Evolutionary conservation across 1,140 invertebrate species (phyloP).

Genomic region (Cydia amplana): DNA sequence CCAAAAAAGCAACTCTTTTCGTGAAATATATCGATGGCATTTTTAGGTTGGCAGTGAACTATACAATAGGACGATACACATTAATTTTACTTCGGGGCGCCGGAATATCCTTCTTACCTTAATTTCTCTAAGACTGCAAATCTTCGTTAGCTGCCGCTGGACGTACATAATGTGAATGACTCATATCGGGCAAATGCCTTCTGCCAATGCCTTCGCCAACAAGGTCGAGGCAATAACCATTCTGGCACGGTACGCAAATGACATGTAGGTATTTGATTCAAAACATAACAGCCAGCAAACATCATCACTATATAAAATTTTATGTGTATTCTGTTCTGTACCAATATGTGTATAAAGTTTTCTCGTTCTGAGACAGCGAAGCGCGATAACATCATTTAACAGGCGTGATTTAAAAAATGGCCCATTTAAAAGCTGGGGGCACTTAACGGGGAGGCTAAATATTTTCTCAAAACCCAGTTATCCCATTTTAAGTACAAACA

Average conservation of each 20-base stretch:
- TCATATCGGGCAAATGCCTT: not conserved
- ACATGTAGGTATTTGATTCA: not conserved
- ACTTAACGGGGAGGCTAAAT: constrained; percentile 19
- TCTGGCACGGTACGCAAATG: not conserved
- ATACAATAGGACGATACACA: no score
- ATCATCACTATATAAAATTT: no score
- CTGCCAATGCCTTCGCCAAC: not conserved
- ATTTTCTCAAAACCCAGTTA: constrained; percentile 24
- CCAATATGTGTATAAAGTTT: no score
- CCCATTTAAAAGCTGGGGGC: not conserved
- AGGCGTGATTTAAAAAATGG: constrained; percentile 13
- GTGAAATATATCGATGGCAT: no score
- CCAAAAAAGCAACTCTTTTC: no score
- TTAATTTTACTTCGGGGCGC: no score
- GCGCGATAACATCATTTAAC: not conserved
- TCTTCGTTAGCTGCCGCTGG: not conserved
- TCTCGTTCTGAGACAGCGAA: not conserved
- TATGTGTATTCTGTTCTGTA: no score
- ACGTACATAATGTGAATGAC: not conserved
- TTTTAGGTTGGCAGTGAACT: no score
- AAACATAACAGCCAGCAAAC: not conserved
- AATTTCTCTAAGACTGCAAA: no score
- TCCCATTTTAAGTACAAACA: constrained; percentile 26
- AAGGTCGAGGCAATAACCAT: not conserved
- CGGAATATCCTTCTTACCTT: no score